Percentiles rank a stretch among this genome's conserved stretches.
phyloP scores from a whole-genome alignment of 1,140 invertebrate species.

The Drosophila persimilis region DNA sequence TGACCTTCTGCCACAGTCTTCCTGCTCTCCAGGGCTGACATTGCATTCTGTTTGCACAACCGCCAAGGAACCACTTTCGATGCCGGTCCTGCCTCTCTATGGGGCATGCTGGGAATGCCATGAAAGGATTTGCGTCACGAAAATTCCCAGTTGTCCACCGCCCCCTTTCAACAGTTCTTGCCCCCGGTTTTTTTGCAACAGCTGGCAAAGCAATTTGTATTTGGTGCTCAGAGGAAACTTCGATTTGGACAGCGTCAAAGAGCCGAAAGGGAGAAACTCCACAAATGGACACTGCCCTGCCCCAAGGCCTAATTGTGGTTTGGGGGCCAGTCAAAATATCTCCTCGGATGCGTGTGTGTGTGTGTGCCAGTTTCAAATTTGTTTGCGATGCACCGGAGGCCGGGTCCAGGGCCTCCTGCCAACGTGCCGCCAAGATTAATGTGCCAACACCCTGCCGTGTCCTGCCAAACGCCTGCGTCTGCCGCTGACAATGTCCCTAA shows the following conservation, averaged over 20 bases:
- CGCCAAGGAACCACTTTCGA: conserved; percentile 37
- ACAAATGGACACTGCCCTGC: background rate
- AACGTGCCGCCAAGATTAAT: conserved; percentile 34
- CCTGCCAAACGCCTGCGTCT: conserved; percentile 1
- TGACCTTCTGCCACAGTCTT: no score
- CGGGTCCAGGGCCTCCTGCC: background rate
- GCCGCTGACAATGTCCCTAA: conserved; percentile 28
- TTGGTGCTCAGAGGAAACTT: conserved; percentile 5
- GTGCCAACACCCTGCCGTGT: background rate
- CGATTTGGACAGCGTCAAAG: conserved; percentile 25
- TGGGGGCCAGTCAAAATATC: conserved; percentile 25
- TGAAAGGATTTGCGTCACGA: conserved; percentile 65
- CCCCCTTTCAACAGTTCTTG: conserved; percentile 10
- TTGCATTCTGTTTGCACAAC: conserved; percentile 58
- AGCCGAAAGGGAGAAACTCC: background rate
- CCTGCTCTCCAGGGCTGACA: conserved; percentile 19
- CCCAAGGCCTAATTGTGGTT: conserved; percentile 20
- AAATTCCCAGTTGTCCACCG: conserved; percentile 4
- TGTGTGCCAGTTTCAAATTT: conserved; percentile 1
- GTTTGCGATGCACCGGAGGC: conserved; percentile 32
- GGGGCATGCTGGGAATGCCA: conserved; percentile 44
- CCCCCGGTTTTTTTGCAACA: conserved; percentile 18
- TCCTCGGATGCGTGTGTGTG: conserved; percentile 1
- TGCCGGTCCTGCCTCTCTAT: conserved; percentile 11
- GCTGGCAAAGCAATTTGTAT: conserved; percentile 51